phyloP scores from a whole-genome alignment of 2,113 vertebrate species.

The Hyla sarda region DNA sequence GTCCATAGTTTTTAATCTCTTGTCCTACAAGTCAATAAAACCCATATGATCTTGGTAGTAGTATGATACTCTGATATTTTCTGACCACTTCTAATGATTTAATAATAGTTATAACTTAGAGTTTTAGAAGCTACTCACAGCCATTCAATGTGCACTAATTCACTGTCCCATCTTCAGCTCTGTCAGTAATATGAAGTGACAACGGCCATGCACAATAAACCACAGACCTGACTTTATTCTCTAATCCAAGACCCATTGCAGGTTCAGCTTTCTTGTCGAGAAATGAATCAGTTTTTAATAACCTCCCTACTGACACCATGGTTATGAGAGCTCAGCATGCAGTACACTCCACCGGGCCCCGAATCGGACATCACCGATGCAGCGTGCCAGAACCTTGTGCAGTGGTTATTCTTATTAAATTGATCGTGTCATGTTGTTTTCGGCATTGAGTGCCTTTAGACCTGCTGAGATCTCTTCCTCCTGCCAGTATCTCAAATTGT shows the following conservation, averaged over 20 bases:
- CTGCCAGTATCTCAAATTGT: conserved; percentile 43
- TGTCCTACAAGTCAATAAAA: too few relatives aligned
- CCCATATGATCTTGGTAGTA: too few relatives aligned
- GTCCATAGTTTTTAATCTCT: too few relatives aligned
- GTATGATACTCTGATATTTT: background rate
- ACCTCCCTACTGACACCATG: conserved; percentile 41
- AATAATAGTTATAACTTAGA: background rate
- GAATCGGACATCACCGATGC: conserved; percentile 12
- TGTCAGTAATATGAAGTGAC: conserved; percentile 1
- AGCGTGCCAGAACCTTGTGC: conserved; percentile 39
- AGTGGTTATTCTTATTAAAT: conserved; percentile 56
- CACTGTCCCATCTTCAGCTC: background rate
- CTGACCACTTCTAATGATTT: background rate
- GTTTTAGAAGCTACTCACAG: background rate
- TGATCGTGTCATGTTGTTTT: conserved; percentile 56
- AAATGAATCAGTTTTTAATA: conserved; percentile 55
- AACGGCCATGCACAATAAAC: conserved; percentile 26
- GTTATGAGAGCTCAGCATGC: conserved; percentile 40
- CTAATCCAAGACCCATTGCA: background rate
- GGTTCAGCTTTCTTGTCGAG: background rate
- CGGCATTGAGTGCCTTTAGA: conserved; percentile 43
- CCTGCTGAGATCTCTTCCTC: conserved; percentile 43
- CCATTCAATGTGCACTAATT: background rate
- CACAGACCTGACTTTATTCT: conserved; percentile 1
- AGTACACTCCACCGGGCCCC: conserved; percentile 17